phyloP scores from a whole-genome alignment of 1,140 invertebrate species.

The Trichonephila clavipes region DNA sequence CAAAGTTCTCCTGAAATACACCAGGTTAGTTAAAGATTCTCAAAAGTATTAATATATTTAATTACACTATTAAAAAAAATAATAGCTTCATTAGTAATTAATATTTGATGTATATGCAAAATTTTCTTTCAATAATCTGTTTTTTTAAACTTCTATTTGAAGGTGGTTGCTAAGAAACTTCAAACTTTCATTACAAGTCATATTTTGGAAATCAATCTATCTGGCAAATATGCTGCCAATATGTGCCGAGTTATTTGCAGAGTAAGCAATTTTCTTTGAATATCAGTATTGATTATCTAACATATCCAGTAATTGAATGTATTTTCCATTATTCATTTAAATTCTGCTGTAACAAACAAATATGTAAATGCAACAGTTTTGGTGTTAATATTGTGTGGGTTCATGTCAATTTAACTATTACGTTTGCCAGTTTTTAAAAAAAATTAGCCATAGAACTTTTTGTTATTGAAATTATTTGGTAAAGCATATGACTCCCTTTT shows the following conservation, averaged over 20 bases:
- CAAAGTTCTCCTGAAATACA: conserved; percentile 85
- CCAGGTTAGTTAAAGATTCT: conserved; percentile 81
- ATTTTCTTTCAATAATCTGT: background rate
- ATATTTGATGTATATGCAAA: background rate
- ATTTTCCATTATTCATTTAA: too few species aligned
- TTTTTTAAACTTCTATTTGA: conserved; percentile 80
- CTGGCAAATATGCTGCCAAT: conserved; percentile 88
- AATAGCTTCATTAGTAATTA: background rate
- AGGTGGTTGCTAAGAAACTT: conserved; percentile 88
- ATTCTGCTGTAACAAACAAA: too few species aligned
- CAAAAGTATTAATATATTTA: background rate
- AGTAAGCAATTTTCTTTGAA: conserved; percentile 82
- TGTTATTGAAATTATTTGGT: too few species aligned
- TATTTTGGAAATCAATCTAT: conserved; percentile 90
- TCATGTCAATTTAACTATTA: too few species aligned
- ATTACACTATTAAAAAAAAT: background rate
- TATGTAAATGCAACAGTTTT: too few species aligned
- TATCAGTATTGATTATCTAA: background rate
- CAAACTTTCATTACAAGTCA: conserved; percentile 87
- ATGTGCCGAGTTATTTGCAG: conserved; percentile 87
- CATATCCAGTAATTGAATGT: background rate
- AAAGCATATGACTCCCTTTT: too few species aligned
- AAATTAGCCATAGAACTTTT: too few species aligned
- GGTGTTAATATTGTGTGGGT: too few species aligned
- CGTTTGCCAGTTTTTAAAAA: too few species aligned